Conservation (phyloP, 2,113 vertebrate genomes). For the Pachypanchax playfairii region DNA sequence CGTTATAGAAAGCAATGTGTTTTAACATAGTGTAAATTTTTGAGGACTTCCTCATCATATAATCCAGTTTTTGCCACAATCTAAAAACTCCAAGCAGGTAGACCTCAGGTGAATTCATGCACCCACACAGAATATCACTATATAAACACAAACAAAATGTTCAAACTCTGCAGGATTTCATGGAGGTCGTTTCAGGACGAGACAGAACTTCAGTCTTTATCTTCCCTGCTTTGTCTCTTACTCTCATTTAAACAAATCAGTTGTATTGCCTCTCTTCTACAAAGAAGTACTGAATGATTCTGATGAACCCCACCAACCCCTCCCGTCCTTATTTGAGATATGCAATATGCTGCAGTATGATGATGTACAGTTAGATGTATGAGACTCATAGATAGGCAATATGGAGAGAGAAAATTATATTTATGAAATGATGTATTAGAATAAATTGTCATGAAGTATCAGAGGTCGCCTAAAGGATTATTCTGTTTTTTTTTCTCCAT, state of each 20-base stretch:
- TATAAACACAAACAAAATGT: slow-evolving; percentile 41
- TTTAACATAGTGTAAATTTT: slow-evolving; percentile 24
- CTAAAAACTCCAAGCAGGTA: slow-evolving; percentile 20
- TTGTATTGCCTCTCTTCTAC: slow-evolving; percentile 21
- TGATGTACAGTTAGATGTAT: slow-evolving; percentile 65
- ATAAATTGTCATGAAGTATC: slow-evolving; percentile 55
- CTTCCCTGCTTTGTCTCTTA: slow-evolving; percentile 27
- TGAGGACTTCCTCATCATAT: slow-evolving; percentile 11
- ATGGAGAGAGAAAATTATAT: slow-evolving; percentile 62
- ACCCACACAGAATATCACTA: slow-evolving; percentile 23
- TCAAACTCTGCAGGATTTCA: slow-evolving; percentile 21
- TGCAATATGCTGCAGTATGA: slow-evolving; percentile 65
- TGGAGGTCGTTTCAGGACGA: slow-evolving; percentile 29
- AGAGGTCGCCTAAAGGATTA: slow-evolving; percentile 59
- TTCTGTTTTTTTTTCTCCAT: slow-evolving; percentile 37
- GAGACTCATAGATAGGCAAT: slow-evolving; percentile 58
- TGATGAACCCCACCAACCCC: slow-evolving; percentile 2
- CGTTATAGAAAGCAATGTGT: slow-evolving; percentile 36
- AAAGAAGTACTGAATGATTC: slow-evolving; percentile 44
- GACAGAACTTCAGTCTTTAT: slow-evolving; percentile 31
- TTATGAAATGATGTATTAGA: slow-evolving; percentile 59
- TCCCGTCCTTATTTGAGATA: slow-evolving; percentile 53
- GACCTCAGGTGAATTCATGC: slow-evolving; percentile 64
- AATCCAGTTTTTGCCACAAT: slow-evolving; percentile 7
- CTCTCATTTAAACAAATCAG: slow-evolving; percentile 13